A percentile compares a stretch with the other conserved stretches of the same genome.
Evolutionary conservation across 2,888 invertebrate species (phyloP).

Genomic region (Yponomeuta malinellus): DNA sequence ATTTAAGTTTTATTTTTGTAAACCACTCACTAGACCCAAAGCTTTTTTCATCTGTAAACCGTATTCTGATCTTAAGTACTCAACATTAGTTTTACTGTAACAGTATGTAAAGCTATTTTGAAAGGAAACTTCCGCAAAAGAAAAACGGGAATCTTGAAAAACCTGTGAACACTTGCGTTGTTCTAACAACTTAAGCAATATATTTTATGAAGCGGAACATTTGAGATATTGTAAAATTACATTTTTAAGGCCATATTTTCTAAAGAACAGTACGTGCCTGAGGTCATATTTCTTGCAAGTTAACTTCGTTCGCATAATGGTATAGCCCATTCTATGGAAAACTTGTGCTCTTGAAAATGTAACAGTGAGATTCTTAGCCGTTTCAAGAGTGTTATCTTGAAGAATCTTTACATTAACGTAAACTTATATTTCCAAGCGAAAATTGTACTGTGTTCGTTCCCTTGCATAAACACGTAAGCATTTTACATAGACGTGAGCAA

Average conservation of each 20-base stretch:
- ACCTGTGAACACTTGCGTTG: background rate
- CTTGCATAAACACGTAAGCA: no score
- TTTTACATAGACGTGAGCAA: no score
- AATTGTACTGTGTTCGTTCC: no score
- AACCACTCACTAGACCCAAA: no score
- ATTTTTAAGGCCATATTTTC: slow-evolving; percentile 16
- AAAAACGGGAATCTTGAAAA: no score
- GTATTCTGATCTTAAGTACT: no score
- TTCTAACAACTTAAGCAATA: background rate
- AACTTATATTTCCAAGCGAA: no score
- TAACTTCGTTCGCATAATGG: slow-evolving; percentile 15
- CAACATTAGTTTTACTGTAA: no score
- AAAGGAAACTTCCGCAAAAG: no score
- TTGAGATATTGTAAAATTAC: slow-evolving; percentile 12
- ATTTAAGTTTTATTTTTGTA: no score
- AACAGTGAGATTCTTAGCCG: background rate
- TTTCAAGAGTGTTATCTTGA: background rate
- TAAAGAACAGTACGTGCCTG: slow-evolving; percentile 14
- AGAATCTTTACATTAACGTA: background rate
- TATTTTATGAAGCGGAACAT: background rate
- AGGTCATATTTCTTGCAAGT: slow-evolving; percentile 15
- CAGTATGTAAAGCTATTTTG: no score
- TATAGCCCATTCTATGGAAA: slow-evolving; percentile 13
- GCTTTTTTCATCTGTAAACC: no score
- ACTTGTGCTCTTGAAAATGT: background rate